Conservation (phyloP, 2,888 invertebrate species). For the Platypus cylindrus region DNA sequence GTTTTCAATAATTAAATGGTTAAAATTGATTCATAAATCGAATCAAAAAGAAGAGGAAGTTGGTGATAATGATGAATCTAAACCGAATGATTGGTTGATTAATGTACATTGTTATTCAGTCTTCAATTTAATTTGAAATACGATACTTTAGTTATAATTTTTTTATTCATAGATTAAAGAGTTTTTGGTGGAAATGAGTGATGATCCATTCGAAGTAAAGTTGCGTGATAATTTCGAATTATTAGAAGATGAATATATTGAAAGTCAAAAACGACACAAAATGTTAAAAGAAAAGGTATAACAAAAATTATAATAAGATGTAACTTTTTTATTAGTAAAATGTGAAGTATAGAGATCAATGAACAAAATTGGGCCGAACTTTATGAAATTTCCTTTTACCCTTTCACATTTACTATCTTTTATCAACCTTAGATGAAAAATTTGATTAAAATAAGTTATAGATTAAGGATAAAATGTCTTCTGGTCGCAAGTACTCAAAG, state of each 20-base stretch:
- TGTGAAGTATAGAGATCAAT: no score
- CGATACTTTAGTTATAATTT: no score
- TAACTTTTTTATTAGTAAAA: no score
- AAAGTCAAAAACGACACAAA: constrained; percentile 77
- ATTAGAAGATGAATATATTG: constrained; percentile 88
- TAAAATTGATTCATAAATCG: constrained; percentile 74
- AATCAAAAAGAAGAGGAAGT: constrained; percentile 36
- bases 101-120: constrained; percentile 42
- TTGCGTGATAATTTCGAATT: constrained; percentile 91
- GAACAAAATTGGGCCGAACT: no score
- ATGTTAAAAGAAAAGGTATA: constrained; percentile 76
- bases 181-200: constrained; percentile 82
- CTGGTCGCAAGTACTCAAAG: no score
- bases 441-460: no score
- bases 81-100: constrained; percentile 77
- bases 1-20: constrained; percentile 87
- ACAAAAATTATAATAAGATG: no score
- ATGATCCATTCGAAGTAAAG: constrained; percentile 97
- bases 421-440: no score
- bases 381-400: no score
- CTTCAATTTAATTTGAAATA: background rate
- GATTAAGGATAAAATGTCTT: no score
- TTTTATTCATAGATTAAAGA: constrained; percentile 57
- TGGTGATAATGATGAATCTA: constrained; percentile 41
- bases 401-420: no score